Evolutionary conservation across 2,888 invertebrate species (phyloP), one percentile per base, ranked within the genome.

Genomic region (Latrodectus hesperus): DNA sequence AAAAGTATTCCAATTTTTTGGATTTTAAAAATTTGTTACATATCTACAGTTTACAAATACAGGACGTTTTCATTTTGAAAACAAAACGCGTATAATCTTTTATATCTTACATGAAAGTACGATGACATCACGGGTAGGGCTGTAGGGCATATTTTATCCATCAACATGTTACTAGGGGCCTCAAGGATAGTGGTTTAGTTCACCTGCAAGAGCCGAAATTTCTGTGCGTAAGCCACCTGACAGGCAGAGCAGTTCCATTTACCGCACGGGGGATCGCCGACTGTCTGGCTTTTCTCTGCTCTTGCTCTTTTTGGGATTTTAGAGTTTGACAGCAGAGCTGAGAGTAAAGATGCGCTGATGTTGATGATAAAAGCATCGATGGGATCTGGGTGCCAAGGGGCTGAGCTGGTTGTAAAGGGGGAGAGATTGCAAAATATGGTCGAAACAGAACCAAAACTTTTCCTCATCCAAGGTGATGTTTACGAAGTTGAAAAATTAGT

Each of bases 401-500:
- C 73, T 26, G 81, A 72, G 64, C 72, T 68, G 67, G 70, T 70
- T 70, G 26, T 38, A n/a, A 16, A 60, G n/a, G n/a, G 60, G 60
- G 14, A 68, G 67, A 68, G 67, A 68, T 22, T 22, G 70, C 68
- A 22, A 55, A 81, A 76, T 17, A 82, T 82, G 82, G 83, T 83
- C 14, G 83, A 83, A 49, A 74, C 70, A 26, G 78, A 83, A 74
- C 77, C 78, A 14, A 88, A 88, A 73, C 78, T 65, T 14, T 83
- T 88, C 51, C 38, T 88, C 70, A 78, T 88, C n/a, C 88, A 89
- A 80, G 89, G 89, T 17, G 88, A 90, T 72, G 88, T 90, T 2
- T 90, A 87, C 75, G 90, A 90, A 89, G 90, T 90, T 9, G 89
- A 90, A 67, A 89, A 89, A 78, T 80, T 90, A 65, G 89, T 89